Conservation (phyloP, 2,797 vertebrate species). For the Leptodactylus fallax region DNA sequence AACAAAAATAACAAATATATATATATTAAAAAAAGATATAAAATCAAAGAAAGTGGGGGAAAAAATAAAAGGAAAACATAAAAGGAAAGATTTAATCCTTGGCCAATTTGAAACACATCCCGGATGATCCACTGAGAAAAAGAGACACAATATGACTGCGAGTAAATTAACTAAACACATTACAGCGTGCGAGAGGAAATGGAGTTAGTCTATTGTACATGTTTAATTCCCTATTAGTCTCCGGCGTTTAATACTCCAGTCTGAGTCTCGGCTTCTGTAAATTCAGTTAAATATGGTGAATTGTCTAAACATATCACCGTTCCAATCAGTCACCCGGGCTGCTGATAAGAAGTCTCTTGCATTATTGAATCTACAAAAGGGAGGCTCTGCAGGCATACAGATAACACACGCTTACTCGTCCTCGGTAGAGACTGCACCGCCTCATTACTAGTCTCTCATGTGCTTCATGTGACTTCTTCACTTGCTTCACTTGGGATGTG, state of each 20-base stretch:
- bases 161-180: conserved; percentile 83
- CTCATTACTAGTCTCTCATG: conserved; percentile 75
- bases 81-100: conserved; percentile 77
- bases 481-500: conserved; percentile 67
- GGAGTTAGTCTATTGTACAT: conserved; percentile 84
- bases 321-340: conserved; percentile 87
- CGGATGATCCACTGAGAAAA: conserved; percentile 72
- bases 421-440: conserved; percentile 71
- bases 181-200: conserved; percentile 78
- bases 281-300: conserved; percentile 89
- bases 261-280: conserved; percentile 82
- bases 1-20: neutral
- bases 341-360: conserved; percentile 87
- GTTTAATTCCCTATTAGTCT: conserved; percentile 88
- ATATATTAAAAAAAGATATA: neutral
- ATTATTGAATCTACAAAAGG: conserved; percentile 92
- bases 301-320: conserved; percentile 88
- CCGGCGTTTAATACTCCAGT: conserved; percentile 77
- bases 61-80: conserved; percentile 3
- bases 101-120: conserved; percentile 82
- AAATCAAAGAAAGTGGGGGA: conserved; percentile 66
- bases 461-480: conserved; percentile 71
- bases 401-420: conserved; percentile 84
- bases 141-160: conserved; percentile 80
- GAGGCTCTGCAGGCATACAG: conserved; percentile 83